Percentiles rank a stretch among this genome's conserved stretches.
Conservation (phyloP, 2,113 vertebrate genomes). For the Antennarius striatus region DNA sequence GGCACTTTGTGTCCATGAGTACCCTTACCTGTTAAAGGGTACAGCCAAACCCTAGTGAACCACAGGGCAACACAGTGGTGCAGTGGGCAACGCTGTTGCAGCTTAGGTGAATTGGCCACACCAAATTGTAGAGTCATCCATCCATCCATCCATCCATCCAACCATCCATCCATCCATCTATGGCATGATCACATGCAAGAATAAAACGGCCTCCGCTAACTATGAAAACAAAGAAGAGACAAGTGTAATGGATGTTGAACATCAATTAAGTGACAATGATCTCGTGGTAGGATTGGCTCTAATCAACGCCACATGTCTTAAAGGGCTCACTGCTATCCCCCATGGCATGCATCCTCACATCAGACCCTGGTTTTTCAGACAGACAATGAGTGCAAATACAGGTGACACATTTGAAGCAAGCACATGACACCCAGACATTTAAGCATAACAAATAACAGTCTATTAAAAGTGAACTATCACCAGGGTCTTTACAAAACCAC, state of each 20-base stretch:
- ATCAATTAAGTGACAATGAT: constrained; percentile 73
- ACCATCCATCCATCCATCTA: not conserved
- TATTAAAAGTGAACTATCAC: constrained; percentile 2
- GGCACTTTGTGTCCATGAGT: no score
- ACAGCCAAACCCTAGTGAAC: no score
- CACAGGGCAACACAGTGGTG: no score
- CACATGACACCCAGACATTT: not conserved
- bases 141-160: no score
- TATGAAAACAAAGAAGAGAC: constrained; percentile 39
- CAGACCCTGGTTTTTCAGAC: not conserved
- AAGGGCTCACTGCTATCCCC: constrained; percentile 32
- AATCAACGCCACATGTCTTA: constrained; percentile 64
- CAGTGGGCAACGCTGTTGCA: no score
- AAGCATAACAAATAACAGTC: not conserved
- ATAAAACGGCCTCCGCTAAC: constrained; percentile 33
- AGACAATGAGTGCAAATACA: constrained; percentile 9
- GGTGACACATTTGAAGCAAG: constrained; percentile 26
- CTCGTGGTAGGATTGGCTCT: constrained; percentile 66
- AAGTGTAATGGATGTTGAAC: constrained; percentile 44
- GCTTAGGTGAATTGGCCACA: no score
- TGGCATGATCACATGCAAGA: constrained; percentile 14
- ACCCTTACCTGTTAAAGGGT: no score
- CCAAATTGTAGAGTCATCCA: no score
- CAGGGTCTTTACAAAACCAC: constrained; percentile 31
- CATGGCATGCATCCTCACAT: constrained; percentile 22